A percentile compares a stretch with the other conserved stretches of the same genome.
Evolutionary conservation across 2,113 vertebrate species (phyloP).

Genomic region (Rissa tridactyla): DNA sequence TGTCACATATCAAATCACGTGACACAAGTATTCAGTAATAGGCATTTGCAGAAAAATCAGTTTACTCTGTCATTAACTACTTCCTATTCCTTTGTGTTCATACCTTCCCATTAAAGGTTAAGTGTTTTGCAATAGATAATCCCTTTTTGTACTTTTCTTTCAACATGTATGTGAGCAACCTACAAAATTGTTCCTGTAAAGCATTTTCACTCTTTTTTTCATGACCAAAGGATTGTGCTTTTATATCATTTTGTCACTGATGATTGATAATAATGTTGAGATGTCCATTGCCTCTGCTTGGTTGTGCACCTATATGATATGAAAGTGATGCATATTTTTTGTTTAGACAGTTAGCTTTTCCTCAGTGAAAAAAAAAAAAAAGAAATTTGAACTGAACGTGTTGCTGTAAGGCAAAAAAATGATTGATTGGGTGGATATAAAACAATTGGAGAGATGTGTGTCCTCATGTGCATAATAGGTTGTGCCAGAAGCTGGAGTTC

Average conservation of each 20-base stretch:
- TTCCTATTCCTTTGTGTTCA: neutral
- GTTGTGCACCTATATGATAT: neutral
- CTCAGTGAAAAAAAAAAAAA: neutral
- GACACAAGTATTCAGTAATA: neutral
- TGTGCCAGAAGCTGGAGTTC: neutral
- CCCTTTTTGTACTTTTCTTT: neutral
- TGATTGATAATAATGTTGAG: neutral
- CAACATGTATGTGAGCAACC: neutral
- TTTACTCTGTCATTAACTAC: neutral
- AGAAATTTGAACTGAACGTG: neutral
- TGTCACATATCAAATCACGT: accelerated
- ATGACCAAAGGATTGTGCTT: neutral
- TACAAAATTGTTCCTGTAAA: neutral
- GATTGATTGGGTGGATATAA: constrained; percentile 31
- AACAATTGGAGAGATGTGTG: constrained; percentile 38
- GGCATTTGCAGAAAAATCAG: neutral
- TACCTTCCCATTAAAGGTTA: neutral
- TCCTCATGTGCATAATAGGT: constrained; percentile 48
- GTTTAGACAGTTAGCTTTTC: neutral
- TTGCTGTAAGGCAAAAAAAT: constrained; percentile 25
- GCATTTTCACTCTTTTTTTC: neutral
- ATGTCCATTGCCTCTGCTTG: neutral
- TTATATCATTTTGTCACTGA: neutral
- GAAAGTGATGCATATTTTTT: neutral
- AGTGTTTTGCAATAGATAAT: neutral